Conservation (phyloP, 2,113 vertebrate species). For the Pristiophorus japonicus region DNA sequence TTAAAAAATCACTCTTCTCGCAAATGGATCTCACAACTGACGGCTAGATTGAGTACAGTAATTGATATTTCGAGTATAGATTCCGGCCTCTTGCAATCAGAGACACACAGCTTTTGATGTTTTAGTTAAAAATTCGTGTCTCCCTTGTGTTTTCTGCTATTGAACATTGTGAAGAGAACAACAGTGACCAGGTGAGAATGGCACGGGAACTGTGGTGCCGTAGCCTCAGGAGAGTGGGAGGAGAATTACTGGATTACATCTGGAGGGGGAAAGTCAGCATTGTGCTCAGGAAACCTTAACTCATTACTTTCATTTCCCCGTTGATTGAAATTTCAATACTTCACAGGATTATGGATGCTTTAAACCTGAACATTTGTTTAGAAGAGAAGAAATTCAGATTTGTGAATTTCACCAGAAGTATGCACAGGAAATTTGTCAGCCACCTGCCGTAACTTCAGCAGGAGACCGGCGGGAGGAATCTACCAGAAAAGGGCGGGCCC, state of each 20-base stretch:
- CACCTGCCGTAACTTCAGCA: not conserved
- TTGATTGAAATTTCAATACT: not conserved
- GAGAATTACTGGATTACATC: constrained; percentile 22
- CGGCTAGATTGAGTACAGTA: not conserved
- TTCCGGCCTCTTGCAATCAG: not conserved
- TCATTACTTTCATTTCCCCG: not conserved
- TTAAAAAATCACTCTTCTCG: not conserved
- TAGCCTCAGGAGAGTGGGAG: not conserved
- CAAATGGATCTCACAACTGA: not conserved
- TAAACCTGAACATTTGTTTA: not conserved
- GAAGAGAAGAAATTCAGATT: not conserved
- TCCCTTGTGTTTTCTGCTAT: constrained; percentile 10
- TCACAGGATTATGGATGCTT: not conserved
- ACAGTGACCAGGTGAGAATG: constrained; percentile 11
- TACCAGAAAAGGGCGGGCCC: too few species aligned
- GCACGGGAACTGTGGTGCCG: not conserved
- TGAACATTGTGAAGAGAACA: not conserved
- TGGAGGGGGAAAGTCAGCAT: not conserved
- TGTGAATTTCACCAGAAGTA: not conserved
- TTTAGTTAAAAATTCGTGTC: constrained; percentile 12
- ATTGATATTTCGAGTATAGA: constrained; percentile 22
- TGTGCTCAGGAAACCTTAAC: constrained; percentile 17
- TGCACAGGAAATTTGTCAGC: not conserved
- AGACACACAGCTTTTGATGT: constrained; percentile 9
- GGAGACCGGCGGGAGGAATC: not conserved